phyloP scores from a whole-genome alignment of 2,888 invertebrate species.

The Microctonus aethiopoides region DNA sequence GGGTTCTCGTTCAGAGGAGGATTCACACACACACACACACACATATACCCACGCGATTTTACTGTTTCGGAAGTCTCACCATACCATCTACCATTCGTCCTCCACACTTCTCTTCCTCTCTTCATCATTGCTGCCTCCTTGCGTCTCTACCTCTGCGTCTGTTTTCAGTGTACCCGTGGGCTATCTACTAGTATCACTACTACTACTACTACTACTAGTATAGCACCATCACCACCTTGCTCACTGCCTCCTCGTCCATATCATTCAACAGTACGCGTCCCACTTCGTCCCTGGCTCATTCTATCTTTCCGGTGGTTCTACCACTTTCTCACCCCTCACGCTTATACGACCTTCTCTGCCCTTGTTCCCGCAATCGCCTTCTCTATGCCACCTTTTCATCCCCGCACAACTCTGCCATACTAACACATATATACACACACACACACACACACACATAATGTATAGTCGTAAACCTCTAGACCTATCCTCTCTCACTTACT shows the following conservation, averaged over 20 bases:
- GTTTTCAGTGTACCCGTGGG: conserved; percentile 39
- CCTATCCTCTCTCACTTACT: conserved; percentile 36
- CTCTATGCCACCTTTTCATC: conserved; percentile 37
- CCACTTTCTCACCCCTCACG: conserved; percentile 26
- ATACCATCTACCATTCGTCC: conserved; percentile 51
- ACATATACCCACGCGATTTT: conserved; percentile 56
- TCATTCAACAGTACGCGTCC: not conserved
- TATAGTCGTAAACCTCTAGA: conserved; percentile 36
- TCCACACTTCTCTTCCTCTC: conserved; percentile 29
- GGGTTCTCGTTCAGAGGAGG: conserved; percentile 28
- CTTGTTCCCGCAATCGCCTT: conserved; percentile 5
- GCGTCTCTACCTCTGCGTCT: not conserved
- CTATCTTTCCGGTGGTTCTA: conserved; percentile 29
- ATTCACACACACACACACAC: conserved; percentile 39
- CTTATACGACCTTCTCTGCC: conserved; percentile 43
- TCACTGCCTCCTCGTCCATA: conserved; percentile 32
- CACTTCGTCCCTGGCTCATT: conserved; percentile 29
- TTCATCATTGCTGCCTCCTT: not conserved
- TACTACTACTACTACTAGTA: not conserved
- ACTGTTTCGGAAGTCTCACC: conserved; percentile 64
- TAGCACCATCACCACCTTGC: conserved; percentile 42
- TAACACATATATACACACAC: too few relatives aligned
- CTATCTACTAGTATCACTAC: not conserved
- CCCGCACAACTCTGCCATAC: conserved; percentile 52
- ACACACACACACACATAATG: conserved; percentile 25